Base-by-base conservation (phyloP, 2,113 vertebrate genomes). In the Siphamia tubifer region DNA sequence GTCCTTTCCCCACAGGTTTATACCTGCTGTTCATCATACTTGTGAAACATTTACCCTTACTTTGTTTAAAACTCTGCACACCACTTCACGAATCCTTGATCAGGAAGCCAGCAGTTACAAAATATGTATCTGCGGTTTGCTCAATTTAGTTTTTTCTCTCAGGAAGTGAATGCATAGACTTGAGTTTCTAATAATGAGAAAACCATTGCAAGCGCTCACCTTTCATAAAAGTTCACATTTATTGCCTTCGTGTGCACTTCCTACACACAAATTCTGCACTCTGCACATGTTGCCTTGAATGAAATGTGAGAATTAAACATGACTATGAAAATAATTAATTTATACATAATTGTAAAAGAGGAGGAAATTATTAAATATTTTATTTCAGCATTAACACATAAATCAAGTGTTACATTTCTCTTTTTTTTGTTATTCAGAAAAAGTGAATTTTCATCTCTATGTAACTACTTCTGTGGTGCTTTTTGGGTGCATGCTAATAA, bases 1-100 rank as follows among this genome's bases (percentile, higher is more conserved):
- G 68, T 75, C 75, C 62, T 67, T 77, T 57, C 44, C 47, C 65
- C 31, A 17, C 86, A 75, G 74, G 77, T 87, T 88, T 89, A 83
- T 90, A 91, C 86, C 87, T 92, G 90, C 82, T 85, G 78, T 92
- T 91, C 84, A 71, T 93, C 87, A 90, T 54, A 79, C 79, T 83
- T 74, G 73, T 77, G 74, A 87, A 91, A 79, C 73, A 63, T 79
- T 82, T 61, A 65, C 63, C 45, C 56, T 66, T 34, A 67, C 70
- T 81, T 84, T 89, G 74, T 87, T 91, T 88, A 84, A 90, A 89
- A 75, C 45, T 79, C 47, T 30, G 54, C 72, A 73, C 83, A 83
- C 67, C 44, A 71, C 84, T 63, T 74, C 76, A 85, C 80, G 81
- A 85, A 82, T 79, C 79, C 79, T 81, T 89, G 79, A 89, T 87